phyloP scores from a whole-genome alignment of 1,140 invertebrate genomes.

The Halyomorpha halys region DNA sequence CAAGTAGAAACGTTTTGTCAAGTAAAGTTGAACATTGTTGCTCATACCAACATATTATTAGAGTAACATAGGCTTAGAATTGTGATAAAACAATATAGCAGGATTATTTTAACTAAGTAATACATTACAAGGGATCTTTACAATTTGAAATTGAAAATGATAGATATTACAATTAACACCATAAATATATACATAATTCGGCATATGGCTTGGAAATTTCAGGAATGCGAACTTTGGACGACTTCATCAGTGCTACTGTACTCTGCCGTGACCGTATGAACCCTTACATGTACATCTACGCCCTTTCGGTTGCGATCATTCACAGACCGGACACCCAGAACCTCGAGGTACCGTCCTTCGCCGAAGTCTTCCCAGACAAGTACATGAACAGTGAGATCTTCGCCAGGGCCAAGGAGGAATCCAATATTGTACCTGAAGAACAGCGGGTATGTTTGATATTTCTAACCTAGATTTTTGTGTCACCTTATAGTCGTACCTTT shows the following conservation, averaged over 20 bases:
- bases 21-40: too few relatives aligned
- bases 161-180: too few relatives aligned
- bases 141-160: too few relatives aligned
- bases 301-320: constrained; percentile 36
- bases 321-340: constrained; percentile 33
- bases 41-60: too few relatives aligned
- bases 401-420: constrained; percentile 15
- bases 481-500: too few relatives aligned
- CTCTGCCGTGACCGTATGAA: constrained; percentile 36
- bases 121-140: too few relatives aligned
- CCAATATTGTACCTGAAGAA: constrained; percentile 35
- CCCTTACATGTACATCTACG: constrained; percentile 38
- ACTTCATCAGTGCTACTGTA: constrained; percentile 34
- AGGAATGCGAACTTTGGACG: constrained; percentile 29
- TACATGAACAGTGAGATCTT: constrained; percentile 27
- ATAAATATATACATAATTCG: too few relatives aligned
- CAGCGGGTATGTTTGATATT: neutral
- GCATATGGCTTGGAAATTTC: neutral
- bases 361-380: constrained; percentile 34
- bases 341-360: constrained; percentile 33
- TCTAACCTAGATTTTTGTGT: neutral
- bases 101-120: too few relatives aligned
- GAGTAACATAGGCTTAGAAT: too few relatives aligned
- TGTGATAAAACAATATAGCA: too few relatives aligned
- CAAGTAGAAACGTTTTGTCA: too few relatives aligned